These are phyloP conservation scores for Nymphalis polychloros DNA, from an alignment of 2,888 invertebrate genomes.

Conservation along the genomic window DNA sequence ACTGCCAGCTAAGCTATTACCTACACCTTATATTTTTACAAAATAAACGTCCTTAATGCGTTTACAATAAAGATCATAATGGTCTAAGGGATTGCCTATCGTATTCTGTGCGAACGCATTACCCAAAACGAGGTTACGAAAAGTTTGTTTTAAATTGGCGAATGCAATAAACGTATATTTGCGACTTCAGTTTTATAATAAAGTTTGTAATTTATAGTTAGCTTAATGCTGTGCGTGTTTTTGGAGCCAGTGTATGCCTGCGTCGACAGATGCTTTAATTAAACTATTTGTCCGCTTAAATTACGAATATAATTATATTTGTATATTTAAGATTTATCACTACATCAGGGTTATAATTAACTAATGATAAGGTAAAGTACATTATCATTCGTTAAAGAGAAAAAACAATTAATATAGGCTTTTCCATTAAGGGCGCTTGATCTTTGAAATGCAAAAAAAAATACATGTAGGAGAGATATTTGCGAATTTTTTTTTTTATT, in stretches of 20 bases:
- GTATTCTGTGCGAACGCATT: constrained; percentile 32
- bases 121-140: constrained; percentile 35
- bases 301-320: neutral
- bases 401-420: too few species aligned
- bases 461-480: too few species aligned
- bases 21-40: constrained; percentile 18
- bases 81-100: constrained; percentile 6
- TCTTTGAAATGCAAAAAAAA: too few species aligned
- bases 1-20: constrained; percentile 46
- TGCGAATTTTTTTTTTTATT: too few species aligned
- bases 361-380: too few species aligned
- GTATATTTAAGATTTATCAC: neutral
- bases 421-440: too few species aligned
- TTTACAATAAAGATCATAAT: constrained; percentile 33
- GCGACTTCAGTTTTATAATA: constrained; percentile 28
- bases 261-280: neutral
- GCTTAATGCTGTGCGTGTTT: constrained; percentile 19
- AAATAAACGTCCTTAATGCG: constrained; percentile 25
- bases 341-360: too few species aligned
- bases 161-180: constrained; percentile 34
- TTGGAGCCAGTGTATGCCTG: neutral
- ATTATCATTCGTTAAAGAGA: too few species aligned
- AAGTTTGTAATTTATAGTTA: constrained; percentile 26
- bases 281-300: neutral
- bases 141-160: constrained; percentile 37